Evolutionary conservation across 2,113 vertebrate genomes (phyloP), one percentile per base, ranked within the genome.

Genomic region (Sphyrna mokarran): DNA sequence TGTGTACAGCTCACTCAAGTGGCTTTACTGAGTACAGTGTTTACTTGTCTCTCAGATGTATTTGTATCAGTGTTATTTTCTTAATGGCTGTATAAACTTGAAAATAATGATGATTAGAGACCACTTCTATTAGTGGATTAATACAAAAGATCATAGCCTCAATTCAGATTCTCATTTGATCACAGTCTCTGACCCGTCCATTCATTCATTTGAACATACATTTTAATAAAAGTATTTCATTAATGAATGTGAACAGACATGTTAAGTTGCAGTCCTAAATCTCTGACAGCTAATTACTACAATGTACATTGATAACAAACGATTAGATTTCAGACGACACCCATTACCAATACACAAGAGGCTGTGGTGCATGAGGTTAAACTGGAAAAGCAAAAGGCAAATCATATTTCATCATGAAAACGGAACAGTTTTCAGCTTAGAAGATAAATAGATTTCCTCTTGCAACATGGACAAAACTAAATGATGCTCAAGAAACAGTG

Each of bases 261-360:
- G 96, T 98, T 98, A 98, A 98, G 98, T 98, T 99, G 98, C 98
- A 98, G 98, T 98, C 98, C 98, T 98, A 98, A 97, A 96, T 97
- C 97, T 98, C 98, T 99, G 99, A 99, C 99, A 99, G 98, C 98
- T 99, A 99, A 99, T 99, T 99, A 99, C 98, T 98, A 98, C 98
- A 98, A 98, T 99, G 98, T 98, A 98, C 98, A 98, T 97, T 98
- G 97, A 98, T 98, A 98, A 98, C 98, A 98, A 99, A 99, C 98
- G 98, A 98, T 98, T 29, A 98, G 98, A 37, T 98, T 97, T 97
- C 97, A 97, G 97, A 98, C 97, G 97, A 97, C 97, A 97, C 76
- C 96, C 96, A 96, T 97, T 76, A 97, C 97, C 96, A 95, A 37
- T 97, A 97, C 96, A 97, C 97, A 91, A n/a, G 43, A 68, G 80